phyloP scores from a whole-genome alignment of 2,113 vertebrate species.

The Galemys pyrenaicus region DNA sequence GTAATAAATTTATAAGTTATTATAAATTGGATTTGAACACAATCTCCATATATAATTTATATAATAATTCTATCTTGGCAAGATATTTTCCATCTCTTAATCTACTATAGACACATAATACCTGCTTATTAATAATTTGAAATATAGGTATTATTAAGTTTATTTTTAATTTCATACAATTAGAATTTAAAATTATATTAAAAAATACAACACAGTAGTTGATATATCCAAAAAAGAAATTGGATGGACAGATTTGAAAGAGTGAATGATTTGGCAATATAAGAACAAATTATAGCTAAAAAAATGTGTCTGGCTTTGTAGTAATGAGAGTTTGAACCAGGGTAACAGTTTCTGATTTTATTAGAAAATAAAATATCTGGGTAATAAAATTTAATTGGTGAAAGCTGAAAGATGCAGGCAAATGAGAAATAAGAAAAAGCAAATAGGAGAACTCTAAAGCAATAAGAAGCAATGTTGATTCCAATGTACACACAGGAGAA shows the following conservation, averaged over 20 bases:
- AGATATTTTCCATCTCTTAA: neutral
- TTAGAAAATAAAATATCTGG: neutral
- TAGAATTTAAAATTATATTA: neutral
- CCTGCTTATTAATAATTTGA: neutral
- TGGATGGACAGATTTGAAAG: neutral
- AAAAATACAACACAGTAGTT: neutral
- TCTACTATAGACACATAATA: neutral
- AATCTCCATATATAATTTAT: no score
- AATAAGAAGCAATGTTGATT: neutral
- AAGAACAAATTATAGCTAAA: neutral
- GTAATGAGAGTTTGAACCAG: no score
- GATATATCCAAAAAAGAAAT: neutral
- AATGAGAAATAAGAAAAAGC: neutral
- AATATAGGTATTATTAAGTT: neutral
- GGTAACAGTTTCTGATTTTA: rapidly evolving
- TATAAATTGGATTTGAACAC: no score
- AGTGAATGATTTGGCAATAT: neutral
- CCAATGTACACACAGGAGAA: neutral
- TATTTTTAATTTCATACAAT: neutral
- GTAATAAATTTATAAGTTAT: no score
- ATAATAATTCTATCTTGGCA: neutral
- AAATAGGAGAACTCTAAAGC: neutral
- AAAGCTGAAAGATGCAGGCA: neutral
- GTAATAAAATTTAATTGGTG: neutral
- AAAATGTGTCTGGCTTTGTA: neutral